Conservation (phyloP, 37 sponge, comb jelly and placozoan genomes). For the Ianthella basta region DNA sequence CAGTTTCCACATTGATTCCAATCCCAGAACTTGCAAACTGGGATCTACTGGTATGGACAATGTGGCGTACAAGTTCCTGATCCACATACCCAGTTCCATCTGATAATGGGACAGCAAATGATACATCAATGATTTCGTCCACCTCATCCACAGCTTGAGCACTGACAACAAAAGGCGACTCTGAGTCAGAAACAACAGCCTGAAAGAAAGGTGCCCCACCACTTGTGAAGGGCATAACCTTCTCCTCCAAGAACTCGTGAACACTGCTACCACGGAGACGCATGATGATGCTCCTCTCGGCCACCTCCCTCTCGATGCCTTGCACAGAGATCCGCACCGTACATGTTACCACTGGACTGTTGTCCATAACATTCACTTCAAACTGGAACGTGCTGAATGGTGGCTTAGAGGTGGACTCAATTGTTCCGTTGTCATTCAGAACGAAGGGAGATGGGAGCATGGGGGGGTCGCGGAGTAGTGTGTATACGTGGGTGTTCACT, state of each 20-base stretch:
- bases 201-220: background rate
- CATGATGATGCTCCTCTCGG: background rate
- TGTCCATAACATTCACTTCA: conserved; percentile 47
- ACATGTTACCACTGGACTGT: background rate
- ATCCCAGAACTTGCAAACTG: background rate
- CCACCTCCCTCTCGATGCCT: background rate
- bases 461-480: background rate
- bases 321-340: background rate
- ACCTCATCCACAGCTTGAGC: conserved; percentile 6
- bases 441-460: background rate
- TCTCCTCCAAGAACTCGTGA: background rate
- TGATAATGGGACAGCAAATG: conserved; percentile 1
- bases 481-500: conserved; percentile 52
- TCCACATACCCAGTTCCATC: conserved; percentile 34
- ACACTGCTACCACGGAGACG: background rate
- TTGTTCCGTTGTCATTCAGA: conserved; percentile 14
- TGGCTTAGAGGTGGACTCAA: conserved; percentile 12
- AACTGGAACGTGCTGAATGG: conserved; percentile 39
- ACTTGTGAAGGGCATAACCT: background rate
- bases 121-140: conserved; percentile 28
- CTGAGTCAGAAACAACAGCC: background rate
- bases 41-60: conserved; percentile 44
- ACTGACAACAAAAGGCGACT: background rate
- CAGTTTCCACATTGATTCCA: conserved; percentile 43
- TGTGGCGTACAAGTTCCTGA: conserved; percentile 51